Evolutionary conservation across 2,113 vertebrate species (phyloP), one percentile per base, ranked within the genome.

Genomic region (Macrotus californicus): DNA sequence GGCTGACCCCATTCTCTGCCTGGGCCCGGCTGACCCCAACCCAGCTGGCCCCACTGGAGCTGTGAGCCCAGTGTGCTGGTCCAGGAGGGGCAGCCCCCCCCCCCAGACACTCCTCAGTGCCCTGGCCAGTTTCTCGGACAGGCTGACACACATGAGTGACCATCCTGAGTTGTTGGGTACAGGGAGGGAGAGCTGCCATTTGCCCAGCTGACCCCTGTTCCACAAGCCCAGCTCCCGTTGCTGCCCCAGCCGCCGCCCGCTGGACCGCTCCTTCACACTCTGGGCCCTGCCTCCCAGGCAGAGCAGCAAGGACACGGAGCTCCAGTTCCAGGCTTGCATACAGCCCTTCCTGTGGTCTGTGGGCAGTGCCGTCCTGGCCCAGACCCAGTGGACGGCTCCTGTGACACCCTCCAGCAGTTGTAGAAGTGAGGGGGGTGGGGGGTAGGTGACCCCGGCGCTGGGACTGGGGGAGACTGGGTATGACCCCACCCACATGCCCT

Each of bases 241-340:
- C 95, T 1, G 1, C 46, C 19, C 26, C 3, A 48, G 69, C 16
- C 13, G 29, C 21, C 19, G 94, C 61, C 84, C 92, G 0, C 36
- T 95, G 11, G 48, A 61, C 79, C 39, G 14, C 0, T 43, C 88
- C 39, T 43, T 39, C 34, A 5, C 15, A 64, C 36, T 36, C 76
- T 94, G 39, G 86, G 7, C 54, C 29, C 0, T 21, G 26, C 22
- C 75, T 96, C n/a, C 61, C 3, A 2, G 66, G 4, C 96, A 96
- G 67, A 52, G 41, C 43, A 4, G 11, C 69, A 43, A 21, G 1
- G 54, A 72, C 2, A 87, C 96, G 7, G 66, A 19, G 0, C 59
- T 50, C 15, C 95, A 93, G 93, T 96, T 96, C 87, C 96, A 96
- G 92, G 87, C 6, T 6, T 59, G n/a, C 24, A 41, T 96, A 24